Percentiles rank a stretch among this genome's conserved stretches.
phyloP scores from a whole-genome alignment of 2,797 vertebrate genomes.

The Scolopax bukidnonensis region DNA sequence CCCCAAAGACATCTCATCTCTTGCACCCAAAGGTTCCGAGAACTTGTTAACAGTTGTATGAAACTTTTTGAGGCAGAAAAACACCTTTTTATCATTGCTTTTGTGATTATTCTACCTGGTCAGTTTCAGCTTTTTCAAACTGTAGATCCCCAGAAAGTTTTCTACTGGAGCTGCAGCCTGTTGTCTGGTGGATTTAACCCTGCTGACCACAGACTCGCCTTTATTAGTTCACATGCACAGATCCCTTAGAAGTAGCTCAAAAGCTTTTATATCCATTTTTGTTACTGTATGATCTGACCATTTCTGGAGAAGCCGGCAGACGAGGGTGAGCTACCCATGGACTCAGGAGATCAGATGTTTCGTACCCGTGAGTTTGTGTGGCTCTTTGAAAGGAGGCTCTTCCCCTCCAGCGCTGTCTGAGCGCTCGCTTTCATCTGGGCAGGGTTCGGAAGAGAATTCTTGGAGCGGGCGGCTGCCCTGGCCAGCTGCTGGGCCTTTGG shows the following conservation, averaged over 20 bases:
- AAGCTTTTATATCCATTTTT: background rate
- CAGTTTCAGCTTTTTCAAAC: background rate
- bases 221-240: background rate
- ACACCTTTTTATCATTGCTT: background rate
- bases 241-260: conserved; percentile 2
- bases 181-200: background rate
- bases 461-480: background rate
- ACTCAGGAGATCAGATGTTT: background rate
- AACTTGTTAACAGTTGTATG: background rate
- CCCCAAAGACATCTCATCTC: background rate
- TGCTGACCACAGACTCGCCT: background rate
- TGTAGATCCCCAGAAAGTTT: background rate
- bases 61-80: background rate
- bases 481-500: background rate
- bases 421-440: background rate
- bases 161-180: background rate
- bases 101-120: background rate
- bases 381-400: background rate
- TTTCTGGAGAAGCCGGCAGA: background rate
- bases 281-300: background rate
- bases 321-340: background rate
- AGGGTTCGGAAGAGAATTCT: background rate
- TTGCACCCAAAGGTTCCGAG: background rate
- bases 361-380: background rate
- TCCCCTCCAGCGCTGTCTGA: background rate